Base-by-base conservation (phyloP, 2,113 vertebrate genomes). In the Rhegmatorhina hoffmannsi region DNA sequence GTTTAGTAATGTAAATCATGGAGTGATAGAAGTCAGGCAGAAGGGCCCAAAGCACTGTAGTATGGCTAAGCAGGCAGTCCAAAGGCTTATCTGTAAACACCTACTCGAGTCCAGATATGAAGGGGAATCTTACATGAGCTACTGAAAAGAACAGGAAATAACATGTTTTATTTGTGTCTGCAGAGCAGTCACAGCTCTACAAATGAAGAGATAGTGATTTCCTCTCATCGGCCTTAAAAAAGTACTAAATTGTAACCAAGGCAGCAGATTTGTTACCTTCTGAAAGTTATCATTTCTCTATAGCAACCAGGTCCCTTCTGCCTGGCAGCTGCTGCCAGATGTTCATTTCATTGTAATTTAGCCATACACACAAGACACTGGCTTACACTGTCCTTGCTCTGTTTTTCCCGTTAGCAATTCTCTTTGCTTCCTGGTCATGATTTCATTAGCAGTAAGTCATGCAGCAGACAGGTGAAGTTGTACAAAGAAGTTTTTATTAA, bases 341-440 rank as follows among this genome's bases (percentile, higher is more conserved):
- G 95, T 95, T 96, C n/a, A 75, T 94, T 92, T 84, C 88, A 52
- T 38, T 67, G 76, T 56, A 93, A 93, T 96, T 95, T 83, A 88
- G 74, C 59, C 67, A 44, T 11, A 77, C 20, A 33, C 8, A 1
- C 56, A 84, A 90, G 85, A 92, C 56, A 85, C 47, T 28, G 85
- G 31, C 47, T 94, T 81, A 64, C 59, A 33, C 26, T 89, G 79
- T 78, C 88, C 75, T 90, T 78, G 68, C 76, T 94, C 90, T 94
- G 93, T 74, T 96, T 94, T 86, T 52, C 58, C 66, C 4, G 23
- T 95, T 92, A 96, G 60, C 56, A 88, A 53, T 78, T 94, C 73
- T 81, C 76, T 88, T 82, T 81, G 68, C 86, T 93, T 95, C 86
- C 83, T 79, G 76, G 74, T 72, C 66, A 16, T 76, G 69, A 64